Conservation (phyloP, 2,113 vertebrate genomes). For the Ellobius talpinus region DNA sequence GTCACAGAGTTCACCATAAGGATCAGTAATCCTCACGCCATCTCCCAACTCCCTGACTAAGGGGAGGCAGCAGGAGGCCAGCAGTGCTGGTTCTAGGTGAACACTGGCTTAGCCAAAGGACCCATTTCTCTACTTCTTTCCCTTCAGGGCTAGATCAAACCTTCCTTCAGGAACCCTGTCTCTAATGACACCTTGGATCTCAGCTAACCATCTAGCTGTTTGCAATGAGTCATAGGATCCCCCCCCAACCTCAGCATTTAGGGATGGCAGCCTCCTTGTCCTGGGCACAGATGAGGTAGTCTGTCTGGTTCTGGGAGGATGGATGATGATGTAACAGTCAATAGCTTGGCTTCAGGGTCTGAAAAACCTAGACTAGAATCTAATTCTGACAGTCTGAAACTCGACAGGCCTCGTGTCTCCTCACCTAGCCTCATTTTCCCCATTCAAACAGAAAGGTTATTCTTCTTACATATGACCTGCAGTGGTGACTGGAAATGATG, state of each 20-base stretch:
- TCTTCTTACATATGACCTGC: neutral
- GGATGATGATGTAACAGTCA: neutral
- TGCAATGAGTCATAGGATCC: neutral
- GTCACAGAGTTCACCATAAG: neutral
- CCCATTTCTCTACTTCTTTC: neutral
- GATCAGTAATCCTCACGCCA: neutral
- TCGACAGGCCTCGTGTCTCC: neutral
- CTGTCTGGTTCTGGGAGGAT: neutral
- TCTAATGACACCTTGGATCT: neutral
- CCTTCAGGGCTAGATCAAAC: neutral
- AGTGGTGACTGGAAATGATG: neutral
- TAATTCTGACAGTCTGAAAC: neutral
- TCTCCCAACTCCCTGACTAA: neutral
- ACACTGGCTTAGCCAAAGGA: neutral
- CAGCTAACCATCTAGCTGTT: neutral
- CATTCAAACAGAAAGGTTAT: neutral
- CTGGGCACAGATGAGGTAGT: neutral
- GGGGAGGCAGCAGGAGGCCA: neutral
- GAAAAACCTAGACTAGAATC: slow-evolving; percentile 8
- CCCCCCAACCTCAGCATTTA: neutral
- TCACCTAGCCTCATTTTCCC: neutral
- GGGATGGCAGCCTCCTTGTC: neutral
- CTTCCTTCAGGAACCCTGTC: slow-evolving; percentile 15
- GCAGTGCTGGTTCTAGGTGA: too few relatives aligned
- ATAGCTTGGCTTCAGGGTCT: neutral